Percentiles rank a stretch among this genome's conserved stretches.
Conservation (phyloP, 2,797 vertebrate species). For the Ammospiza maritima region DNA sequence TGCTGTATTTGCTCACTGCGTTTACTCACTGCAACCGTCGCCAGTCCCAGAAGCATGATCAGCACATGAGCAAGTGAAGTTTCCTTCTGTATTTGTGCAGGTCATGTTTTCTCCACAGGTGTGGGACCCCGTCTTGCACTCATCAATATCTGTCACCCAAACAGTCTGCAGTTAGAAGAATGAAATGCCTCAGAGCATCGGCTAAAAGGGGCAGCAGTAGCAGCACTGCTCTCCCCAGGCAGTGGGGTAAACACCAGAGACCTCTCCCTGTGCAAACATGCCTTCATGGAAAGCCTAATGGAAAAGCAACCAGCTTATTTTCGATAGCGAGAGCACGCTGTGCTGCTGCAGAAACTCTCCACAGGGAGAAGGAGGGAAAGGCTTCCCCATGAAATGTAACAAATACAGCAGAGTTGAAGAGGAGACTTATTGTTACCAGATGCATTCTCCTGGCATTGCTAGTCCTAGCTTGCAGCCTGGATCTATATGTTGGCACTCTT, state of each 20-base stretch:
- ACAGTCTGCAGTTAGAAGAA: conserved; percentile 63
- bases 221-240: neutral
- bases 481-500: neutral
- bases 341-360: neutral
- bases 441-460: neutral
- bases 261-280: neutral
- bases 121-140: conserved; percentile 76
- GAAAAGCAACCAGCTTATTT: neutral
- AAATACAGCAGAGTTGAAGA: neutral
- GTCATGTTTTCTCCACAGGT: conserved; percentile 77
- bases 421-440: neutral
- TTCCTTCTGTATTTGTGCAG: conserved; percentile 81
- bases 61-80: conserved; percentile 75
- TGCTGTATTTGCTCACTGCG: neutral
- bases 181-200: neutral
- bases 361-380: neutral
- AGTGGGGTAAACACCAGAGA: neutral
- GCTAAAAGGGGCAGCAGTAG: neutral
- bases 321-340: neutral
- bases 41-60: conserved; percentile 67
- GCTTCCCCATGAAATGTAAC: neutral
- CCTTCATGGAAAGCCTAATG: neutral
- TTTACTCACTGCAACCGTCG: conserved; percentile 74
- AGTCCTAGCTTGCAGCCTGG: neutral
- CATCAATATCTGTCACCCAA: conserved; percentile 82